Evolutionary conservation across 2,113 vertebrate genomes (phyloP).

Genomic region (Microcebus tavaratra): DNA sequence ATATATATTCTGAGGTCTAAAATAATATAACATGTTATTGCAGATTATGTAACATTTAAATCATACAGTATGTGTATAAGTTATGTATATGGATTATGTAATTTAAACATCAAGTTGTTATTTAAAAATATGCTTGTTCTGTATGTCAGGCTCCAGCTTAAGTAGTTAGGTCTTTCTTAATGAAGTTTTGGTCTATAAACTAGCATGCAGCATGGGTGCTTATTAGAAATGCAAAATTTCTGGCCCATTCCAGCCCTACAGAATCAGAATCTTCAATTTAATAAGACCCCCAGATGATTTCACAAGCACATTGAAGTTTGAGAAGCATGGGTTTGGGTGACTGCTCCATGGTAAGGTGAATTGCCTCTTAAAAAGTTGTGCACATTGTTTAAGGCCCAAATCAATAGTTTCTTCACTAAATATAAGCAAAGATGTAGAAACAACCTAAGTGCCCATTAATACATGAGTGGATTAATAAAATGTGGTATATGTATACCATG

Average conservation of each 20-base stretch:
- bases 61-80: neutral
- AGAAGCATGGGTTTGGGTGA: neutral
- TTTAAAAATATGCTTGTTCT: neutral
- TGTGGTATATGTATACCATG: no score
- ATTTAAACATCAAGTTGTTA: neutral
- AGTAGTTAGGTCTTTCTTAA: neutral
- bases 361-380: neutral
- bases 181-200: neutral
- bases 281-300: neutral
- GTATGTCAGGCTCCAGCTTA: neutral
- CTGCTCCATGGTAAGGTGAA: neutral
- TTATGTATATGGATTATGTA: neutral
- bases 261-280: neutral
- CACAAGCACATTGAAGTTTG: neutral
- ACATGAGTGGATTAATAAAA: no score
- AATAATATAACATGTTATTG: slow-evolving; percentile 19
- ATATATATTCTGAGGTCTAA: neutral
- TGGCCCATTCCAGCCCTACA: neutral
- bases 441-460: no score
- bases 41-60: slow-evolving; percentile 19
- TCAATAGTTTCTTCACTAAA: neutral
- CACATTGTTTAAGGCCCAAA: neutral
- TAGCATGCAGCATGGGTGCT: neutral
- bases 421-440: neutral
- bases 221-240: neutral